Conservation (phyloP, 2,888 invertebrate genomes). For the Coleophora deauratella region DNA sequence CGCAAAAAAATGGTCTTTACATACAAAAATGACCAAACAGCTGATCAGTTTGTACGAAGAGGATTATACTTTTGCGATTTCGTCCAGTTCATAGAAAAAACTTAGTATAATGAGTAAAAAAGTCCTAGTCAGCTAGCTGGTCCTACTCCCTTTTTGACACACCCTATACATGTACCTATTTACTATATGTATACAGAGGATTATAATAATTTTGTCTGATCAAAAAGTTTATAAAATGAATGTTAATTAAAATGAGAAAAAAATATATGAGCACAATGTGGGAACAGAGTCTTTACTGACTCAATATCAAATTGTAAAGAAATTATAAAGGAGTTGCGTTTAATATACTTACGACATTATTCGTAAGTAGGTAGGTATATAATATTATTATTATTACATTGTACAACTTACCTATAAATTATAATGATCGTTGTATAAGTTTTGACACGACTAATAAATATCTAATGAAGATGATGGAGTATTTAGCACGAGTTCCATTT, state of each 20-base stretch:
- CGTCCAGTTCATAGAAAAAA: too few species aligned
- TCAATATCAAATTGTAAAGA: constrained; percentile 6
- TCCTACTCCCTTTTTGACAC: too few species aligned
- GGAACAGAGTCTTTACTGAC: constrained; percentile 8
- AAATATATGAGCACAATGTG: constrained; percentile 2
- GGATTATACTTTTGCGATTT: too few species aligned
- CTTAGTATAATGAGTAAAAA: too few species aligned
- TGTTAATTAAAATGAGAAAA: not conserved
- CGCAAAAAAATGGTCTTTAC: too few species aligned
- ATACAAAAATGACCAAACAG: too few species aligned
- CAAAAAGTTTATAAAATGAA: not conserved
- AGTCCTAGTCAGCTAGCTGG: too few species aligned
- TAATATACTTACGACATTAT: constrained; percentile 17
- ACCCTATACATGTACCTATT: too few species aligned
- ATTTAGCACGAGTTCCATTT: not conserved
- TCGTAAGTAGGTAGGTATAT: constrained; percentile 14
- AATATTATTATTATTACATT: too few species aligned
- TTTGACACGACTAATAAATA: constrained; percentile 51
- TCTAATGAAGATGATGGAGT: constrained; percentile 12
- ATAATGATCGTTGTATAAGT: constrained; percentile 41
- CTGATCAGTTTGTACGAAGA: too few species aligned
- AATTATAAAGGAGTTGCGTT: constrained; percentile 6
- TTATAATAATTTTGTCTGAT: not conserved
- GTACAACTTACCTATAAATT: constrained; percentile 40
- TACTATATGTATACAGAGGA: not conserved